A percentile compares a stretch with the other conserved stretches of the same genome.
phyloP scores from a whole-genome alignment of 2,888 invertebrate genomes.

The Taphrorychus bicolor region DNA sequence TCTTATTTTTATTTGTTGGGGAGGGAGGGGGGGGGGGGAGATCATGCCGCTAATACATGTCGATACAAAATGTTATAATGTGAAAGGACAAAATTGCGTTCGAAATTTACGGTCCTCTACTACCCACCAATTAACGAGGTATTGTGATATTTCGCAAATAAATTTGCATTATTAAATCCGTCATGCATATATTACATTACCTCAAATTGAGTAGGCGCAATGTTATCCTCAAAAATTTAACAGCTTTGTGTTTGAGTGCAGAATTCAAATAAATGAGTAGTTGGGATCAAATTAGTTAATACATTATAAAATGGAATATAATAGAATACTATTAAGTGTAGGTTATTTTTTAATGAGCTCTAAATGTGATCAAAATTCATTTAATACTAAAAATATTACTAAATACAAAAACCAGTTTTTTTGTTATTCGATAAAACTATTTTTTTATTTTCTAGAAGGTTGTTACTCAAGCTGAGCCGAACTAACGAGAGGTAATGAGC shows the following conservation, averaged over 20 bases:
- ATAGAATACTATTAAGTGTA: too few species aligned
- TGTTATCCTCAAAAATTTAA: slow-evolving; percentile 21
- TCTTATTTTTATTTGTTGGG: neutral
- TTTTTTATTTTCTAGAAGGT: too few species aligned
- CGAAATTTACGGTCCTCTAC: neutral
- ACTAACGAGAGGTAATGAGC: too few species aligned
- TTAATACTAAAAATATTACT: too few species aligned
- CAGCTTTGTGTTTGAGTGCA: neutral
- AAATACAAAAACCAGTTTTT: too few species aligned
- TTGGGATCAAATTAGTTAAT: too few species aligned
- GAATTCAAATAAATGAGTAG: too few species aligned
- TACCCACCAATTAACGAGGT: slow-evolving; percentile 5
- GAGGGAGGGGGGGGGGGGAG: neutral
- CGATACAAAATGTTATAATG: neutral
- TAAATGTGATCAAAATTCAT: too few species aligned
- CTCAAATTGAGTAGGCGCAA: slow-evolving; percentile 27
- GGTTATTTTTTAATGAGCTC: too few species aligned
- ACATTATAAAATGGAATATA: too few species aligned
- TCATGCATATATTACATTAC: slow-evolving; percentile 29
- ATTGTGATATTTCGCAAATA: slow-evolving; percentile 31
- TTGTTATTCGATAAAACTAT: too few species aligned
- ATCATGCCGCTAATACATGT: neutral
- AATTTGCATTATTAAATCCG: slow-evolving; percentile 35
- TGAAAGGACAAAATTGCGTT: neutral
- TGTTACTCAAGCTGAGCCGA: too few species aligned